A percentile compares a stretch with the other conserved stretches of the same genome.
Conservation (phyloP, 2,797 vertebrate species). For the Myotis pilosus region DNA sequence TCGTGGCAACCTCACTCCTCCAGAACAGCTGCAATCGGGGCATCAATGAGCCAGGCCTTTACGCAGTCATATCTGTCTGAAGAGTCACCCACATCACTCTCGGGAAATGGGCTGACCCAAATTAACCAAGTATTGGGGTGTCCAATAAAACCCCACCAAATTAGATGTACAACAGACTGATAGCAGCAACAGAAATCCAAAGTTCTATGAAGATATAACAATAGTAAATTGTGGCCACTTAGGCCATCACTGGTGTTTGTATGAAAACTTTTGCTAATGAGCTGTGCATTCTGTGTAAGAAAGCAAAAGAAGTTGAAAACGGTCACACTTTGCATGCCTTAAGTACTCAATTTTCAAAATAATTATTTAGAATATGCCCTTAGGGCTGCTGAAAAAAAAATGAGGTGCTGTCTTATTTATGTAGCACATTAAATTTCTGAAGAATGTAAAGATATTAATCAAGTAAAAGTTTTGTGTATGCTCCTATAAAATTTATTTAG, state of each 20-base stretch:
- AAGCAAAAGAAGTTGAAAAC: not conserved
- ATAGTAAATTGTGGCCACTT: not conserved
- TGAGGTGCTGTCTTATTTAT: not conserved
- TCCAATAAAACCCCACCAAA: not conserved
- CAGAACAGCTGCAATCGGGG: not conserved
- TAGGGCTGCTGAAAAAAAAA: not conserved
- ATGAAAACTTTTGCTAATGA: not conserved
- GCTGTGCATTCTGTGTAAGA: not conserved
- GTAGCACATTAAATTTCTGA: constrained; percentile 22
- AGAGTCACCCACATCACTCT: not conserved
- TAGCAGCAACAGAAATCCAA: not conserved
- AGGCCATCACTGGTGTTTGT: not conserved
- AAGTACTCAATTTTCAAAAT: constrained; percentile 39
- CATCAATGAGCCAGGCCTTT: not conserved
- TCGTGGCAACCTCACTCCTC: not conserved
- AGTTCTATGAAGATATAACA: not conserved
- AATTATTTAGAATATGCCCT: constrained; percentile 21
- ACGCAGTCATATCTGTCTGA: not conserved
- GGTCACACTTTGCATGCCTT: not conserved
- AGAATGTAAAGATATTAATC: not conserved
- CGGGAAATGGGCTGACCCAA: not conserved
- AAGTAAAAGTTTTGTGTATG: not conserved
- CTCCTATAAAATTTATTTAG: constrained; percentile 38
- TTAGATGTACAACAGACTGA: not conserved
- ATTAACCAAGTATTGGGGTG: not conserved